Percentiles rank a stretch among this genome's conserved stretches.
These are phyloP conservation scores for Sphaeramia orbicularis DNA, from an alignment of 2,797 vertebrate species.

Conservation along the genomic window DNA sequence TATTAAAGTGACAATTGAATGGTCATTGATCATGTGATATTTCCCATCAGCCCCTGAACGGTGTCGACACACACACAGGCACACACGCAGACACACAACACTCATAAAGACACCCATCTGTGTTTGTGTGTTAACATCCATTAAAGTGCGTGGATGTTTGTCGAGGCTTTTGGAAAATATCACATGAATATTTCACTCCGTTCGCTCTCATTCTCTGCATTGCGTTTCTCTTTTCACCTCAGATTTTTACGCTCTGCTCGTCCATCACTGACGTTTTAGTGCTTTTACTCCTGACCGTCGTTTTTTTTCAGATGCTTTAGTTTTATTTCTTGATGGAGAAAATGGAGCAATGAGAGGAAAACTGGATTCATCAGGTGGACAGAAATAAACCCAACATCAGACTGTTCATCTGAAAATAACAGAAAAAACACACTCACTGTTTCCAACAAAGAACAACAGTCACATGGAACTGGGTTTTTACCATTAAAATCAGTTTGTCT, in stretches of 20 bases:
- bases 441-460: too few species aligned
- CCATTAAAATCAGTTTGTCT: too few species aligned
- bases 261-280: constrained; percentile 3
- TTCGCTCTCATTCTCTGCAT: constrained; percentile 32
- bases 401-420: too few species aligned
- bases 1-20: too few species aligned
- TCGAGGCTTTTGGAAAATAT: constrained; percentile 59
- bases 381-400: too few species aligned
- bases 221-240: constrained; percentile 74
- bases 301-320: constrained; percentile 12
- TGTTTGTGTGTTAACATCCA: constrained; percentile 74
- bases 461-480: too few species aligned
- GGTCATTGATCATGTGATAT: too few species aligned
- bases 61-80: background rate
- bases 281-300: constrained; percentile 28
- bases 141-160: constrained; percentile 74
- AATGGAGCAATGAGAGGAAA: too few species aligned
- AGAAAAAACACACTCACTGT: too few species aligned
- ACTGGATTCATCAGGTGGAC: too few species aligned
- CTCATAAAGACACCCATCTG: constrained; percentile 11
- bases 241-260: constrained; percentile 77
- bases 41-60: too few species aligned
- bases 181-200: constrained; percentile 16
- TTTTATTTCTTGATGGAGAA: background rate
- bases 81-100: background rate